Evolutionary conservation across 1,140 invertebrate species (phyloP).

Genomic region (Anadara kagoshimensis): DNA sequence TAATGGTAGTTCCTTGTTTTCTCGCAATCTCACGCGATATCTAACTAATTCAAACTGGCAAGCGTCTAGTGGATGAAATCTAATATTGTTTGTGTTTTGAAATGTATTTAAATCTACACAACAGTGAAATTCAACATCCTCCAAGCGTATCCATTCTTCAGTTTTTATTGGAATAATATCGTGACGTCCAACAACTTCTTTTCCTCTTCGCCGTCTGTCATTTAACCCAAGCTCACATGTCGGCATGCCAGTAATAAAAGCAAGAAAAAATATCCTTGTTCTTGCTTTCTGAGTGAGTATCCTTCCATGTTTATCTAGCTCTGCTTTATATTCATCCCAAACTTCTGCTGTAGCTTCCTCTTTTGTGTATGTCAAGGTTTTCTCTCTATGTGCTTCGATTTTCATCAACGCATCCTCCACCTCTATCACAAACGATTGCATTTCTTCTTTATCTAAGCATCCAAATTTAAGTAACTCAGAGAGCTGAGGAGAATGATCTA

Average conservation of each 20-base stretch:
- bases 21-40: conserved; percentile 95
- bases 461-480: conserved; percentile 98
- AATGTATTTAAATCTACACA: conserved; percentile 95
- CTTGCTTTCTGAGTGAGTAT: conserved; percentile 95
- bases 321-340: conserved; percentile 96
- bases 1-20: conserved; percentile 96
- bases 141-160: conserved; percentile 99
- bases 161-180: conserved; percentile 99
- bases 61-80: conserved; percentile 98
- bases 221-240: conserved; percentile 98
- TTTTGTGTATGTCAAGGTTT: conserved; percentile 93
- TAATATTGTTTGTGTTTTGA: conserved; percentile 91
- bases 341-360: conserved; percentile 98
- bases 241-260: conserved; percentile 86
- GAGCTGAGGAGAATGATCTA: conserved; percentile 96
- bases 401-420: conserved; percentile 86
- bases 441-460: conserved; percentile 89
- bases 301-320: conserved; percentile 85
- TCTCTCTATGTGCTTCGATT: conserved; percentile 65
- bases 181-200: conserved; percentile 98
- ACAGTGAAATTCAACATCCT: conserved; percentile 95
- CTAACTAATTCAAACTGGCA: conserved; percentile 92
- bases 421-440: conserved; percentile 91
- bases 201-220: conserved; percentile 95
- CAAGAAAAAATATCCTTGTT: conserved; percentile 95